Evolutionary conservation across 1,140 invertebrate genomes (phyloP), one percentile per base, ranked within the genome.

Genomic region (Formica exsecta): DNA sequence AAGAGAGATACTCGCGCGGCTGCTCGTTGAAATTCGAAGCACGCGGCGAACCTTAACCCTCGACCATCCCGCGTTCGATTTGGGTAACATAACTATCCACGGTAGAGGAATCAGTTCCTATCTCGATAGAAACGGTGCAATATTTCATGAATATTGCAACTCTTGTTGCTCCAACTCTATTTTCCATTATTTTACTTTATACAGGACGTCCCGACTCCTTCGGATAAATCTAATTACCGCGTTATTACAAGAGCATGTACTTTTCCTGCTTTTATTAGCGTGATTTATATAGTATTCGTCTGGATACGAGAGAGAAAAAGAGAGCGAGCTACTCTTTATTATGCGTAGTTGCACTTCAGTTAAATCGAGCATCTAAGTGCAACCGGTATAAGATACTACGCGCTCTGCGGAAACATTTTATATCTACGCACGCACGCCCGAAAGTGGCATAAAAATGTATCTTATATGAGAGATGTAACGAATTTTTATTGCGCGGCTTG

Each of bases 41-140:
- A 86, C 66, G 75, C 75, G 51, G 84, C 74, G 65, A 87, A 77
- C 86, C 87, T 87, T 88, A 92, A 89, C 79, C 38, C 79, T 83
- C 79, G 65, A 73, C 38, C 25, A 74, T 19, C 48, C 44, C 68
- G 54, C 38, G 38, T 61, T 61, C 41, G 68, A 83, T 83, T 83
- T 48, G 38, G 68, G 3, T 73, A 74, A 48, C 54, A 44, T 48
- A 73, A 74, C 79, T 83, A 16, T 51, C 66, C 19, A 22, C 25
- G 25, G 38, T 19, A 36, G 38, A 29, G 44, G 54, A 61, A 48
- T 70, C 64, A 70, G 51, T 61, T 44, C 54, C 38, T n/a, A 32
- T 83, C 54, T 25, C 54, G 38, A 61, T 81, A 41, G 48, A 81
- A 81, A 73, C 32, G 66, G 16, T 16, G 65, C 66, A 29, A 16